Conservation (phyloP, 2,888 invertebrate genomes). For the Carabus problematicus region DNA sequence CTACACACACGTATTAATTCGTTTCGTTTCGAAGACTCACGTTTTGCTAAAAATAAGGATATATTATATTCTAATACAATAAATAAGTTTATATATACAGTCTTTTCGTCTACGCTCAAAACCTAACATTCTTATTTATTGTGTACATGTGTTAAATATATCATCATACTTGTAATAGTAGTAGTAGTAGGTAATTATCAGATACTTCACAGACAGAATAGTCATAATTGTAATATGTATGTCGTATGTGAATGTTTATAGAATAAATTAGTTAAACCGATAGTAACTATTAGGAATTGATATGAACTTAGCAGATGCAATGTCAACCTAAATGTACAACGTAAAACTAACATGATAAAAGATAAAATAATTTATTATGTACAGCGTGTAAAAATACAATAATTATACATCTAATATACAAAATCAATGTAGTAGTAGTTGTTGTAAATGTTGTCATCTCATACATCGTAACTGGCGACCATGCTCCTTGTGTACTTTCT, state of each 20-base stretch:
- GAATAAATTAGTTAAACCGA: slow-evolving; percentile 6
- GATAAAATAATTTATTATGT: not conserved
- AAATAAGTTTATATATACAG: slow-evolving; percentile 51
- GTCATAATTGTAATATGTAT: slow-evolving; percentile 6
- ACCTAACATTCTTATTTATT: slow-evolving; percentile 24
- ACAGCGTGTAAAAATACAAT: slow-evolving; percentile 16
- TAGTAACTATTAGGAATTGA: too few species aligned
- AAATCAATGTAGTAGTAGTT: not conserved
- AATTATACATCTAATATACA: not conserved
- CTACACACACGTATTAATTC: slow-evolving; percentile 49
- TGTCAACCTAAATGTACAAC: too few species aligned
- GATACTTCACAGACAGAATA: slow-evolving; percentile 3
- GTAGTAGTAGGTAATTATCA: too few species aligned
- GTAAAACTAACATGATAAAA: too few species aligned
- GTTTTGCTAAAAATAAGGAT: slow-evolving; percentile 38
- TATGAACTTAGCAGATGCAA: too few species aligned
- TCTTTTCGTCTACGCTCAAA: slow-evolving; percentile 52
- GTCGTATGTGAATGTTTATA: slow-evolving; percentile 1
- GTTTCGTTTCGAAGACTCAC: slow-evolving; percentile 49
- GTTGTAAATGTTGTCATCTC: not conserved
- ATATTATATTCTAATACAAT: slow-evolving; percentile 38
- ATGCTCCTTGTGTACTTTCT: not conserved
- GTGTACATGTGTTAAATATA: slow-evolving; percentile 9
- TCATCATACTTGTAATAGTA: not conserved
- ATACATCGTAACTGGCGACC: not conserved